Conservation (phyloP, 2,797 vertebrate species). For the Gallinago nigripennis region DNA sequence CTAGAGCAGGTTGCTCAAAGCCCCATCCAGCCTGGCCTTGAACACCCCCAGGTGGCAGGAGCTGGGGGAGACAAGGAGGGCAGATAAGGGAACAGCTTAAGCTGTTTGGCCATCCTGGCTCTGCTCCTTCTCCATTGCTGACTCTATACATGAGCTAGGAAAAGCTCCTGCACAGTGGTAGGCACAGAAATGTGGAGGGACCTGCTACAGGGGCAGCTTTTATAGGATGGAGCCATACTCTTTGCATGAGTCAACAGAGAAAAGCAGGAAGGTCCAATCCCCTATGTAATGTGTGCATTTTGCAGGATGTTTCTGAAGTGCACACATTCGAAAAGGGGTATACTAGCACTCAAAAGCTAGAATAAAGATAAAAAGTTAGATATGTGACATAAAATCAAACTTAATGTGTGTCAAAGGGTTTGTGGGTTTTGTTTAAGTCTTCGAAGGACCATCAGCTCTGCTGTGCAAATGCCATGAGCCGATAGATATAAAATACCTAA, state of each 20-base stretch:
- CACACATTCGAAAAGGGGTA: background rate
- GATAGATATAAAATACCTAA: background rate
- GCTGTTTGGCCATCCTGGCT: background rate
- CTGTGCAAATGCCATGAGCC: background rate
- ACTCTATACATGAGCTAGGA: accelerated
- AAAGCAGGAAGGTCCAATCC: background rate
- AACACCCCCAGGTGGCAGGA: background rate
- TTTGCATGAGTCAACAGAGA: background rate
- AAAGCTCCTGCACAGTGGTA: background rate
- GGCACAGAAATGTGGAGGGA: background rate
- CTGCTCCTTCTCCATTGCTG: background rate
- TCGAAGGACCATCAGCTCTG: background rate
- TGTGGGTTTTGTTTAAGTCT: background rate
- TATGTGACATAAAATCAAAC: background rate
- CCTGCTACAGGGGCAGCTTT: background rate
- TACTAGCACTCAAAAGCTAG: background rate
- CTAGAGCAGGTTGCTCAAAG: no score
- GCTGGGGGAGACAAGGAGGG: background rate
- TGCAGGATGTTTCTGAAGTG: background rate
- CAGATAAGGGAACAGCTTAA: background rate
- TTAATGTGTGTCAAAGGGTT: background rate
- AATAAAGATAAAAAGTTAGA: background rate
- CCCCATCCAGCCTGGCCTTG: no score
- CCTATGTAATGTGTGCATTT: accelerated
- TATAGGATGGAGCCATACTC: background rate